Evolutionary conservation across 2,797 vertebrate species (phyloP).

Genomic region (Pygocentrus nattereri): DNA sequence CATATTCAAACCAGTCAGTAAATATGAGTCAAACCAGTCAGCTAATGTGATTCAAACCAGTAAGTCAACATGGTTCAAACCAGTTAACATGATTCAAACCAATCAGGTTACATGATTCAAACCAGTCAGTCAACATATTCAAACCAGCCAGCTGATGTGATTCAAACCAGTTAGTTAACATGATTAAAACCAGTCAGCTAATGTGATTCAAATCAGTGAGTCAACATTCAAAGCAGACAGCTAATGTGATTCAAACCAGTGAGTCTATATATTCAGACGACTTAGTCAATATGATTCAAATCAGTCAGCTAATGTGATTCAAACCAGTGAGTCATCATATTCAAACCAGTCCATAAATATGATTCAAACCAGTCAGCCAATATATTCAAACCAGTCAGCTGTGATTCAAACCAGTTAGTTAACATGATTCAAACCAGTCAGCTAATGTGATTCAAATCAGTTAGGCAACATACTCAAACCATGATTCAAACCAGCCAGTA

Average conservation of each 20-base stretch:
- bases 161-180: background rate
- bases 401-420: background rate
- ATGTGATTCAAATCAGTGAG: background rate
- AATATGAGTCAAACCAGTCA: background rate
- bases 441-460: background rate
- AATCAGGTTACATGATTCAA: background rate
- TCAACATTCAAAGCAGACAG: background rate
- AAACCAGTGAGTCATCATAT: background rate
- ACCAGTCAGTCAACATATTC: background rate
- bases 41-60: background rate
- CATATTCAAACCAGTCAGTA: background rate
- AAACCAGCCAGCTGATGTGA: background rate
- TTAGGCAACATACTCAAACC: background rate
- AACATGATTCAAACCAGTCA: background rate
- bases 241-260: background rate
- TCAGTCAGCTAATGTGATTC: background rate
- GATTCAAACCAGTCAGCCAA: background rate
- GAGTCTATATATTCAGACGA: background rate
- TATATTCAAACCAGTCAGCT: background rate
- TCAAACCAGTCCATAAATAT: background rate
- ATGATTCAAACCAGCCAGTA: background rate
- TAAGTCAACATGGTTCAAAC: background rate
- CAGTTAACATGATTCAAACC: background rate
- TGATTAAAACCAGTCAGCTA: background rate
- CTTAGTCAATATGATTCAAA: background rate